These are phyloP conservation scores for Drosophila jambulina DNA, from an alignment of 1,140 invertebrate species.

Conservation along the genomic window DNA sequence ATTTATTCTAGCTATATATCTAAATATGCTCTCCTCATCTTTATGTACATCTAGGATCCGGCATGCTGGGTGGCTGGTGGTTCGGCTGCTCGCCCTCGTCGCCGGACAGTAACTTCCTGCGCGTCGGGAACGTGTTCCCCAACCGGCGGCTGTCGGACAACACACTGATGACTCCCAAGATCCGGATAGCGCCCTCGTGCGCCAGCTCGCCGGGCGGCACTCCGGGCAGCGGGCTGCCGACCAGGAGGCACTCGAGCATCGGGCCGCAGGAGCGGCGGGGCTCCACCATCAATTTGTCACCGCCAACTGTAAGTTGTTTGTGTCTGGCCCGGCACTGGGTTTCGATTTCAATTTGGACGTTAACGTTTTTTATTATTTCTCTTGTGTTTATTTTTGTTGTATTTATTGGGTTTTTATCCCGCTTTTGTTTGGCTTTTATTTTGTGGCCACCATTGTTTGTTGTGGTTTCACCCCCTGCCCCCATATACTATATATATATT, in stretches of 20 bases:
- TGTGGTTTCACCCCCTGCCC: constrained; percentile 49
- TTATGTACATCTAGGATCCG: constrained; percentile 84
- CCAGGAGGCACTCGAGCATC: constrained; percentile 94
- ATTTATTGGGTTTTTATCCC: constrained; percentile 5
- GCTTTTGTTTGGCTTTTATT: constrained; percentile 44
- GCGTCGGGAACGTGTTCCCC: constrained; percentile 91
- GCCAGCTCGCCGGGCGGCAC: constrained; percentile 94
- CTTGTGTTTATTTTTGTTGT: constrained; percentile 24
- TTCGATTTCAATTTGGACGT: constrained; percentile 29
- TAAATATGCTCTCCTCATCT: background rate
- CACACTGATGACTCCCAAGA: constrained; percentile 95
- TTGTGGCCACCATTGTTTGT: constrained; percentile 58
- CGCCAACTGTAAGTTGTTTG: constrained; percentile 91
- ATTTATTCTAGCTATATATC: background rate
- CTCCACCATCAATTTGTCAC: constrained; percentile 93
- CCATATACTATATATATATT: background rate
- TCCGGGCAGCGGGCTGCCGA: constrained; percentile 91
- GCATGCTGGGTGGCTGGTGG: constrained; percentile 90
- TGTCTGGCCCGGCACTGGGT: constrained; percentile 48
- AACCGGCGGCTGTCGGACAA: constrained; percentile 95
- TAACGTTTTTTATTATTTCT: constrained; percentile 21
- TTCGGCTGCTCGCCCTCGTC: constrained; percentile 90
- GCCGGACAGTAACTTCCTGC: constrained; percentile 94
- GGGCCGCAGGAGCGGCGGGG: constrained; percentile 94
- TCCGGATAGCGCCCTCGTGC: constrained; percentile 93